Evolutionary conservation across 37 sponge, comb jelly and placozoan species (phyloP), one percentile per base, ranked within the genome.

Genomic region (Halisarca cf. caerulea): DNA sequence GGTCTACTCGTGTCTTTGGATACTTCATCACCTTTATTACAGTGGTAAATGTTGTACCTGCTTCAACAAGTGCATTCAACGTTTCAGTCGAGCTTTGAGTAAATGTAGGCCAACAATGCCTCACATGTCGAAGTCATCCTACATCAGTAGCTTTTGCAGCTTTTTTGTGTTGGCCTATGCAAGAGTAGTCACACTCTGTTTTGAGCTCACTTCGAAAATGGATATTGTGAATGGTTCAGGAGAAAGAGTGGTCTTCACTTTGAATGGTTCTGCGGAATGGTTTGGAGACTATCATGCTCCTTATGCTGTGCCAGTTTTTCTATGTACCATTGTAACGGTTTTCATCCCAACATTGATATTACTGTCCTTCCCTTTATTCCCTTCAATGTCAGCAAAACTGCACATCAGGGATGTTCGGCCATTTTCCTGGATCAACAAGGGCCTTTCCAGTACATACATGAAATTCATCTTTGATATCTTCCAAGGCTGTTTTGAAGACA

Each of bases 221-320:
- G 18, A 1, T 36, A 74, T 41, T 41, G 2, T 41, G 1, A 1
- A 17, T 11, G 24, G 18, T 18, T 33, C 24, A 2, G 7, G 8
- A 20, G 44, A 39, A 43, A 74, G 25, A 40, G 45, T 18, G 44
- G 30, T 68, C 17, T 74, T 74, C 45, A n/a, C 18, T 1, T 74
- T 41, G 44, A 74, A 74, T 41, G 77, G 45, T 17, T 36, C 43
- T 36, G 44, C 24, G 1, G 24, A 37, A 1, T 74, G 42, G 42
- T 74, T 74, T 40, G 77, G 36, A 23, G 21, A 3, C 2, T 1
- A 43, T 2, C 77, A 74, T 43, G 42, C 45, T 44, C 45, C 42
- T n/a, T 74, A 74, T 41, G 77, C 45, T 74, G 77, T 43, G 20
- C 77, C 77, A 17, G 36, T 74, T 23, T n/a, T 74, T n/a, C 21